Evolutionary conservation across 2,797 vertebrate genomes (phyloP).

Genomic region (Tympanoctomys barrerae): DNA sequence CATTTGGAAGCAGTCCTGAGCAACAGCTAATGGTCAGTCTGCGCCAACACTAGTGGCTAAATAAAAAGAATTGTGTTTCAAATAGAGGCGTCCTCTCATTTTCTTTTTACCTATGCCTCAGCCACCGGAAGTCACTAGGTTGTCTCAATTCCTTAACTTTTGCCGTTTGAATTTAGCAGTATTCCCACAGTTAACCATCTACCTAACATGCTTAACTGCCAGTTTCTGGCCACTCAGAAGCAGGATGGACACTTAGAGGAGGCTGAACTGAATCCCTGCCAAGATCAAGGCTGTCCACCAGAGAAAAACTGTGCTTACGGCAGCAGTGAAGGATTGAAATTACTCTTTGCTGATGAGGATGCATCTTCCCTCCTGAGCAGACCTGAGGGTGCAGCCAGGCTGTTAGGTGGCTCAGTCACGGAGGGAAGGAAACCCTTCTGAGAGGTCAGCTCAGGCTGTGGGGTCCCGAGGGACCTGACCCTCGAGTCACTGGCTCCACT

Average conservation of each 20-base stretch:
- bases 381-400: neutral
- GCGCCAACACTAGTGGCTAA: slow-evolving; percentile 2
- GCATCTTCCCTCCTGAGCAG: neutral
- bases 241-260: neutral
- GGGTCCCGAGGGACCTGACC: neutral
- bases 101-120: neutral
- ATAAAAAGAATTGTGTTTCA: neutral
- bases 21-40: neutral
- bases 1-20: neutral
- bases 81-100: neutral
- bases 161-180: neutral
- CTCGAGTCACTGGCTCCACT: neutral
- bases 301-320: neutral
- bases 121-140: neutral
- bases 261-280: neutral
- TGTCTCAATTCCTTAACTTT: neutral
- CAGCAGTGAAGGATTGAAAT: neutral
- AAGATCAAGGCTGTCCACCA: neutral
- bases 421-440: neutral
- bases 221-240: neutral
- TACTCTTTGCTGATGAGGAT: neutral
- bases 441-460: neutral
- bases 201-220: no score
- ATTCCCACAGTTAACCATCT: neutral
- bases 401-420: neutral